Evolutionary conservation across 2,797 vertebrate species (phyloP).

Genomic region (Chiloscyllium punctatum): DNA sequence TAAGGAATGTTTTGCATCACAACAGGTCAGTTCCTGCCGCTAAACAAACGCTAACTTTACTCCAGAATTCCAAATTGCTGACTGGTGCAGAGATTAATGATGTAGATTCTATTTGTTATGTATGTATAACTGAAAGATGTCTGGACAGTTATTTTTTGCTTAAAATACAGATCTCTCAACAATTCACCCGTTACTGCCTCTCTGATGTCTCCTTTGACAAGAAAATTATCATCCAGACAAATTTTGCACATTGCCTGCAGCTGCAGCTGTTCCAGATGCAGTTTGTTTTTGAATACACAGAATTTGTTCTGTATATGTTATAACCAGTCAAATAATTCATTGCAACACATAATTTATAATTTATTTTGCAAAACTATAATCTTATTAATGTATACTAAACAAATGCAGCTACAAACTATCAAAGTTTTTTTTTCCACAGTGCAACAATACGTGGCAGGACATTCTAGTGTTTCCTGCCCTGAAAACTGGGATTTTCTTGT

Average conservation of each 20-base stretch:
- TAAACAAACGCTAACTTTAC: background rate
- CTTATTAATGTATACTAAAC: background rate
- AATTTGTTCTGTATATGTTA: background rate
- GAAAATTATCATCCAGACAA: background rate
- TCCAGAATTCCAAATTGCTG: background rate
- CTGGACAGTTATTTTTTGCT: background rate
- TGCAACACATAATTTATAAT: background rate
- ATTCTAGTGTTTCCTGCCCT: background rate
- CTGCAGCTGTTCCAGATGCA: background rate
- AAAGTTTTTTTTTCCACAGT: background rate
- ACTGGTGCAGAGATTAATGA: background rate
- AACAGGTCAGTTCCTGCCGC: background rate
- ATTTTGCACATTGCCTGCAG: background rate
- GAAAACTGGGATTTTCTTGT: conserved; percentile 17
- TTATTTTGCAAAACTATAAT: background rate
- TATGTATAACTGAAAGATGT: background rate
- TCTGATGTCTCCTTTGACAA: conserved; percentile 15
- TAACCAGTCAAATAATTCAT: background rate
- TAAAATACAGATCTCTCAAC: background rate
- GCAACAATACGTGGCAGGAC: background rate
- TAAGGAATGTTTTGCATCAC: background rate
- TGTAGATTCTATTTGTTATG: background rate
- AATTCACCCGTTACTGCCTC: background rate
- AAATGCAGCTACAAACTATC: background rate
- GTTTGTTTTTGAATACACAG: background rate